A percentile compares a stretch with the other conserved stretches of the same genome.
These are phyloP conservation scores for Branchellion lobata DNA, from an alignment of 2,888 invertebrate species.

Conservation along the genomic window DNA sequence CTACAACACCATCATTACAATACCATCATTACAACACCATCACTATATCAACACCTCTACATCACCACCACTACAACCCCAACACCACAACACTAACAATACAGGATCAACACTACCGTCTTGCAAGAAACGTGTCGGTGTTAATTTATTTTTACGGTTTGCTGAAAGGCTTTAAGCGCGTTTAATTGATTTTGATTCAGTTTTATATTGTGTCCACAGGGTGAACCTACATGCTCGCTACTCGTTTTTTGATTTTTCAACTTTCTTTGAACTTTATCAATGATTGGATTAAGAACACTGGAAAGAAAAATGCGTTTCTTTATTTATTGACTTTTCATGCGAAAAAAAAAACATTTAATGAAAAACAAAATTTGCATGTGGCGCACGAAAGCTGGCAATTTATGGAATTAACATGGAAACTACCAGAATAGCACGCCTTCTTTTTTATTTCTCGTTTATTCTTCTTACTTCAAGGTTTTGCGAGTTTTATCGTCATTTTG, in stretches of 20 bases:
- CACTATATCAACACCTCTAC: too few species aligned
- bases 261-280: neutral
- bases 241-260: neutral
- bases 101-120: neutral
- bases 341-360: slow-evolving; percentile 15
- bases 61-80: too few species aligned
- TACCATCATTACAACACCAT: too few species aligned
- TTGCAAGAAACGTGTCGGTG: neutral
- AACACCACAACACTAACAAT: too few species aligned
- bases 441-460: slow-evolving; percentile 16
- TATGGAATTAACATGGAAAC: slow-evolving; percentile 16
- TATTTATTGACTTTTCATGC: neutral
- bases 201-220: neutral
- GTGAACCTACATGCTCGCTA: too few species aligned
- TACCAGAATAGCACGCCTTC: slow-evolving; percentile 4
- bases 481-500: neutral
- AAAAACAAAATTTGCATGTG: slow-evolving; percentile 12
- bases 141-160: neutral
- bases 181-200: slow-evolving; percentile 5
- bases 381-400: slow-evolving; percentile 18
- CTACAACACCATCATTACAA: too few species aligned
- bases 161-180: slow-evolving; percentile 15
- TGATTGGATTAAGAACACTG: neutral
- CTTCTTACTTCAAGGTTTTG: neutral
- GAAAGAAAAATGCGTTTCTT: neutral